Evolutionary conservation across 2,888 invertebrate genomes (phyloP).

Genomic region (Biston betularia): DNA sequence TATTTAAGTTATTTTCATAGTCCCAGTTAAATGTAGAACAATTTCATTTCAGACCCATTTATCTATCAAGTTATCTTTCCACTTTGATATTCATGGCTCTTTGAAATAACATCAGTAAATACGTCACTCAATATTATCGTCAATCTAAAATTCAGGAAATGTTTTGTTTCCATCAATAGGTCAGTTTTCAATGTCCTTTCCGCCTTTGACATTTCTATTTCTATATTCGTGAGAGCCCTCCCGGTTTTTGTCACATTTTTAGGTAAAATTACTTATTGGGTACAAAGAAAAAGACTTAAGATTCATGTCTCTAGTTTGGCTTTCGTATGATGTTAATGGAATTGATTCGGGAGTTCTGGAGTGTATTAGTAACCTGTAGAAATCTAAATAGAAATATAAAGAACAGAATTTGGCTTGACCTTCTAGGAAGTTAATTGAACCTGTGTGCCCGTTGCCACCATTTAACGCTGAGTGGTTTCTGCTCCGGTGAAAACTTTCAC

Average conservation of each 20-base stretch:
- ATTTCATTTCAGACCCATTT: slow-evolving; percentile 1
- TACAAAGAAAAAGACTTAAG: slow-evolving; percentile 19
- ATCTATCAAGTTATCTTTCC: slow-evolving; percentile 18
- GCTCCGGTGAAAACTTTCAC: slow-evolving; percentile 30
- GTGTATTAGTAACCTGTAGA: slow-evolving; percentile 10
- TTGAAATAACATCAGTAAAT: slow-evolving; percentile 12
- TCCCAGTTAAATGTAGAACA: neutral
- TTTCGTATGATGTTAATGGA: slow-evolving; percentile 27
- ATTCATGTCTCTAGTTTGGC: slow-evolving; percentile 20
- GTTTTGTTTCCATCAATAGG: slow-evolving; percentile 27
- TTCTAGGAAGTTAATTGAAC: slow-evolving; percentile 31
- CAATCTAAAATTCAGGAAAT: slow-evolving; percentile 13
- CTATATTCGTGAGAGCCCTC: slow-evolving; percentile 11
- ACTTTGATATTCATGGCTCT: slow-evolving; percentile 13
- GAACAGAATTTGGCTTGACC: slow-evolving; percentile 29
- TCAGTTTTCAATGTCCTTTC: slow-evolving; percentile 18
- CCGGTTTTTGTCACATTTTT: slow-evolving; percentile 30
- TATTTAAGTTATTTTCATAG: neutral
- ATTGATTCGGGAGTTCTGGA: slow-evolving; percentile 21
- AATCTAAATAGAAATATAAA: slow-evolving; percentile 16
- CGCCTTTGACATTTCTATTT: slow-evolving; percentile 14
- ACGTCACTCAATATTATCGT: slow-evolving; percentile 22
- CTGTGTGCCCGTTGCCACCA: slow-evolving; percentile 22
- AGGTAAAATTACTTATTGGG: slow-evolving; percentile 22
- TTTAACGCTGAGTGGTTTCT: slow-evolving; percentile 29